These are phyloP conservation scores for Watsonalla binaria DNA, from an alignment of 2,888 invertebrate genomes.

Conservation along the genomic window DNA sequence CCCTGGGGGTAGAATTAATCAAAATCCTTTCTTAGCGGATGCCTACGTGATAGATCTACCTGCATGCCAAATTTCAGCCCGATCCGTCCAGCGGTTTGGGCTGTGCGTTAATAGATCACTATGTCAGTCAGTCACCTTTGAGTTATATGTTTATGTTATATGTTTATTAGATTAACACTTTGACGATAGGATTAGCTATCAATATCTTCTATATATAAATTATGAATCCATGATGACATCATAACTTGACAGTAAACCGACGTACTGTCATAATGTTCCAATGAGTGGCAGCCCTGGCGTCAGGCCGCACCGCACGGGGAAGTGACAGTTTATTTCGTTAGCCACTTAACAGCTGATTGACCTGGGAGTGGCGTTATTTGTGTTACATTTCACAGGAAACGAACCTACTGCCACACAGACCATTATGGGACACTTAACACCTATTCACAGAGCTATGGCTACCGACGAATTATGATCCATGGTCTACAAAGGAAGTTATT, in stretches of 20 bases:
- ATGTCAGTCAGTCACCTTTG: no score
- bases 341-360: conserved; percentile 42
- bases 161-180: no score
- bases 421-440: background rate
- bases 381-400: conserved; percentile 21
- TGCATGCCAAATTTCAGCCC: no score
- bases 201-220: no score
- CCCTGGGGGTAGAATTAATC: no score
- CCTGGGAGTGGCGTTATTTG: conserved; percentile 22
- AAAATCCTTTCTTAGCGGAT: no score
- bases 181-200: no score
- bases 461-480: background rate
- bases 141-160: no score
- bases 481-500: background rate
- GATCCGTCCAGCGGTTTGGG: no score
- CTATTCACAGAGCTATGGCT: background rate
- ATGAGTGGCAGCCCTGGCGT: conserved; percentile 17
- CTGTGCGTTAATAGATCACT: no score
- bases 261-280: background rate
- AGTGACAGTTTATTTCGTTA: conserved; percentile 55
- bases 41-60: no score
- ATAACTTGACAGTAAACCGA: background rate
- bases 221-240: no score
- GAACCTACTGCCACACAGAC: background rate
- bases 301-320: conserved; percentile 29